Percentiles rank a stretch among this genome's conserved stretches.
These are phyloP conservation scores for Anhinga anhinga DNA, from an alignment of 2,113 vertebrate genomes.

Conservation along the genomic window DNA sequence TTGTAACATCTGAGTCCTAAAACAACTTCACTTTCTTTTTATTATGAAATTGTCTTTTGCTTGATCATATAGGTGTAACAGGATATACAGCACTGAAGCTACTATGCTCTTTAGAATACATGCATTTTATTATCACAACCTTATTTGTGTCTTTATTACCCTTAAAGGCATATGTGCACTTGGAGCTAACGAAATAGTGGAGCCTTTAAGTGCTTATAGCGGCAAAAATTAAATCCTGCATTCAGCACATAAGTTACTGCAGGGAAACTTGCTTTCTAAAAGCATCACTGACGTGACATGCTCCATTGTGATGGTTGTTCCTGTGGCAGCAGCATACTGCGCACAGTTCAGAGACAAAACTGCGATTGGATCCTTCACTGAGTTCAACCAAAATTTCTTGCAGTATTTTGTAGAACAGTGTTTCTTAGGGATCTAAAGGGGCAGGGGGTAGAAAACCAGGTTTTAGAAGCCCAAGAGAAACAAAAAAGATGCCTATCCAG, in stretches of 20 bases:
- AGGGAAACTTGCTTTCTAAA: not conserved
- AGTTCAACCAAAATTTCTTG: not conserved
- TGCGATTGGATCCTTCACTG: not conserved
- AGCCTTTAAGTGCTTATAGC: not conserved
- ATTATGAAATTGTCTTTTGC: not conserved
- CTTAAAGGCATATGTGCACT: not conserved
- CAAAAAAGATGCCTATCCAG: not conserved
- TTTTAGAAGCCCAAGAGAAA: not conserved
- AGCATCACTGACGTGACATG: accelerated
- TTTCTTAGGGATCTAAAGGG: not conserved
- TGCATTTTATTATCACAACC: not conserved
- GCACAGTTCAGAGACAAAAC: accelerated
- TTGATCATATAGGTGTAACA: not conserved
- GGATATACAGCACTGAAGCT: not conserved
- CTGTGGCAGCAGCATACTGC: too few relatives aligned
- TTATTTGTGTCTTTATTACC: not conserved
- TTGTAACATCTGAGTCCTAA: not conserved
- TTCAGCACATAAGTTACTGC: not conserved
- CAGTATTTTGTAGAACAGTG: not conserved
- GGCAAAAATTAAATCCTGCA: not conserved
- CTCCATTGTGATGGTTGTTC: accelerated
- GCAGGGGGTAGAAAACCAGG: not conserved
- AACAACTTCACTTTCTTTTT: not conserved
- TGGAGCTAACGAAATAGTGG: not conserved
- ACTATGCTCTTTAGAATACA: not conserved